Evolutionary conservation across 2,797 vertebrate species (phyloP).

Genomic region (Pseudochirops corinnae): DNA sequence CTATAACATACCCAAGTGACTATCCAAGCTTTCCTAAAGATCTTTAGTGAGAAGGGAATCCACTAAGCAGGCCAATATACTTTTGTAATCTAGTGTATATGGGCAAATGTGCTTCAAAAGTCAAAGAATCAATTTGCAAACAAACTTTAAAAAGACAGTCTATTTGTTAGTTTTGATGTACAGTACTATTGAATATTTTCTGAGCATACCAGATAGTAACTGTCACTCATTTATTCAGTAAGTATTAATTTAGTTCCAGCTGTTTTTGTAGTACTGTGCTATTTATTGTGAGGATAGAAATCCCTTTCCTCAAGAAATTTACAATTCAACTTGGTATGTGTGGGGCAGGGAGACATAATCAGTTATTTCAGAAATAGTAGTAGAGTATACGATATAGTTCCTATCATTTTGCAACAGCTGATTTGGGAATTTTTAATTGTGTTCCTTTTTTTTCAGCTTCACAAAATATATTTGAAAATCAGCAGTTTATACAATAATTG

Average conservation of each 20-base stretch:
- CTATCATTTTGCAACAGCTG: background rate
- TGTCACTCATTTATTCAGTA: background rate
- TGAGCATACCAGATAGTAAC: background rate
- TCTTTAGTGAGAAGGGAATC: background rate
- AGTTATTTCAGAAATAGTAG: background rate
- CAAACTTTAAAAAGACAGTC: background rate
- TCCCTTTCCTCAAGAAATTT: constrained; percentile 14
- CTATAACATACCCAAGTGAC: background rate
- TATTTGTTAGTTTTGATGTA: background rate
- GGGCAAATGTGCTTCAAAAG: background rate
- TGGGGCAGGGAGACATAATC: background rate
- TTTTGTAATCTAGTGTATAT: background rate
- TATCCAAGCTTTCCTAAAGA: background rate
- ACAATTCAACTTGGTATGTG: background rate
- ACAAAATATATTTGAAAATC: background rate
- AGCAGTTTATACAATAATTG: constrained; percentile 45
- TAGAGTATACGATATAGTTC: background rate
- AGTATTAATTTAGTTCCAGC: background rate
- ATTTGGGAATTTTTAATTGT: background rate
- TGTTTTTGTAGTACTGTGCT: background rate
- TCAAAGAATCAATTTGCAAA: constrained; percentile 18
- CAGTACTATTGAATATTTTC: constrained; percentile 29
- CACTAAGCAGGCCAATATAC: background rate
- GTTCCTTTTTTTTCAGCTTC: background rate
- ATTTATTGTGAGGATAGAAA: background rate